Evolutionary conservation across 2,888 invertebrate genomes (phyloP).

Genomic region (Spilarctia lutea): DNA sequence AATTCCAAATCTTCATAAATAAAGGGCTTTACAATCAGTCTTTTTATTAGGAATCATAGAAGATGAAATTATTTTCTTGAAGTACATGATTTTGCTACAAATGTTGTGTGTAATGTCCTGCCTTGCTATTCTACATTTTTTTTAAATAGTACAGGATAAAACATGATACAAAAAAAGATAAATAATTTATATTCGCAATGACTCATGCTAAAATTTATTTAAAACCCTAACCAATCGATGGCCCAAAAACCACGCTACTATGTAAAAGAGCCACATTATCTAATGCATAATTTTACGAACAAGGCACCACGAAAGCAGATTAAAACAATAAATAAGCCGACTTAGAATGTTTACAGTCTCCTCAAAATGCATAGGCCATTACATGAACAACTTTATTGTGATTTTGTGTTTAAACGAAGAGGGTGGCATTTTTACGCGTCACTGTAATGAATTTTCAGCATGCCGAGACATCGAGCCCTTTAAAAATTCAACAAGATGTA

Average conservation of each 20-base stretch:
- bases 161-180: too few species aligned
- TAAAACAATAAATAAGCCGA: constrained; percentile 67
- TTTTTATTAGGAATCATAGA: too few species aligned
- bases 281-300: constrained; percentile 33
- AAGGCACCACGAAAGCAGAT: constrained; percentile 45
- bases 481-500: constrained; percentile 79
- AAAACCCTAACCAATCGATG: not conserved
- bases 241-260: not conserved
- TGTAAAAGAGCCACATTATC: constrained; percentile 1
- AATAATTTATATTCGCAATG: too few species aligned
- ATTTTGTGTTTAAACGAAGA: constrained; percentile 84
- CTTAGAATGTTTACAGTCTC: constrained; percentile 54
- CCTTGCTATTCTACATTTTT: too few species aligned
- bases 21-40: too few species aligned
- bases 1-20: too few species aligned
- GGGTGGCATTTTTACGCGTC: constrained; percentile 75
- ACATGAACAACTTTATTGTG: constrained; percentile 82
- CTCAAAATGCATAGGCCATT: constrained; percentile 81
- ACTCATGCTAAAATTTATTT: not conserved
- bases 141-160: too few species aligned
- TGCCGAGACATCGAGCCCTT: constrained; percentile 72
- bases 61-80: too few species aligned
- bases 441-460: constrained; percentile 78
- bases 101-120: too few species aligned
- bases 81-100: too few species aligned